Conservation (phyloP, 2,797 vertebrate species). For the Galaxias olidus region DNA sequence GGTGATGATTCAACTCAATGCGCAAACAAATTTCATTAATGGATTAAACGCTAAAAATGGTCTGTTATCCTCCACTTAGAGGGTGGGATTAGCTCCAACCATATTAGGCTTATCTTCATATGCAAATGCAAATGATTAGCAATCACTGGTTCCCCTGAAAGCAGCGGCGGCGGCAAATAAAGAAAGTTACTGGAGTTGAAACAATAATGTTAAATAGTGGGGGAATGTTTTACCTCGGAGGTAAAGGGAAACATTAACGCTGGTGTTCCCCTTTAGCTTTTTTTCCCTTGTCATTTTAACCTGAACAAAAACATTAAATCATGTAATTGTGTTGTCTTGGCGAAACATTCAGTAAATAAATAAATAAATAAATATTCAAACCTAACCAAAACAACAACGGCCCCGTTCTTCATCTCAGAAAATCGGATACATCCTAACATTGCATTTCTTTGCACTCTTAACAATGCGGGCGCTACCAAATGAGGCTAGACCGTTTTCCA, state of each 20-base stretch:
- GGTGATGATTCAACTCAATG: conserved; percentile 80
- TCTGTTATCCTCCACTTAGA: conserved; percentile 76
- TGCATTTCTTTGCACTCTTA: conserved; percentile 38
- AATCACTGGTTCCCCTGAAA: conserved; percentile 73
- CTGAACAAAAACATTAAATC: conserved; percentile 32
- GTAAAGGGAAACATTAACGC: conserved; percentile 44
- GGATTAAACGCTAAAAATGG: conserved; percentile 80
- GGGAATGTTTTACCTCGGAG: conserved; percentile 55
- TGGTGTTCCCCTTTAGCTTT: conserved; percentile 37
- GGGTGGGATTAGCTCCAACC: conserved; percentile 75
- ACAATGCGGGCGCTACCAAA: conserved; percentile 46
- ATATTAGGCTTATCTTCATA: conserved; percentile 79
- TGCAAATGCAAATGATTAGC: conserved; percentile 80
- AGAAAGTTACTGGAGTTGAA: conserved; percentile 73
- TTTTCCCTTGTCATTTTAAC: conserved; percentile 36
- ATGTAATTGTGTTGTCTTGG: too few species aligned
- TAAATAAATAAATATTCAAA: conserved; percentile 28
- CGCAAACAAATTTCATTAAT: conserved; percentile 84
- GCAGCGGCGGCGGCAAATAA: conserved; percentile 68
- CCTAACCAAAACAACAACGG: background rate
- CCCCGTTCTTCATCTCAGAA: conserved; percentile 12
- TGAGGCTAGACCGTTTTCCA: conserved; percentile 46
- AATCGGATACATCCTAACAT: conserved; percentile 25
- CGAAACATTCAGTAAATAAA: background rate
- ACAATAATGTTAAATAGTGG: conserved; percentile 65